Percentiles rank a stretch among this genome's conserved stretches.
Evolutionary conservation across 2,797 vertebrate species (phyloP).

Genomic region (Pantherophis vulpinus): DNA sequence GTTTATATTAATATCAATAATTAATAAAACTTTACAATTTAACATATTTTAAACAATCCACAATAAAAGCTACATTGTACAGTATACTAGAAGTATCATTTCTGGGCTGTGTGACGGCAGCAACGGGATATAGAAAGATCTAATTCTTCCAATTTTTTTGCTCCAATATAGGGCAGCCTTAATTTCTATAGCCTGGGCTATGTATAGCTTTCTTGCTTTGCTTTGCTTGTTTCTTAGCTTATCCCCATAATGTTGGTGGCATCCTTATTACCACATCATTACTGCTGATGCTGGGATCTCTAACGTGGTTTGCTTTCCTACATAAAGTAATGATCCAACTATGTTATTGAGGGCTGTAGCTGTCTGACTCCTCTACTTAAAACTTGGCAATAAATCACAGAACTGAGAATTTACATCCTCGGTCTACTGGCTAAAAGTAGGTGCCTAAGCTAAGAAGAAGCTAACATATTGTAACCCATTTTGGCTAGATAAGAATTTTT

Average conservation of each 20-base stretch:
- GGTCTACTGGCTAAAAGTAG: background rate
- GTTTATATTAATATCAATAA: background rate
- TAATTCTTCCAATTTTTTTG: background rate
- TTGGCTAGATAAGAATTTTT: background rate
- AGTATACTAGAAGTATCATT: background rate
- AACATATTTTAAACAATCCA: background rate
- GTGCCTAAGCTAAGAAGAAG: background rate
- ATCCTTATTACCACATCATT: background rate
- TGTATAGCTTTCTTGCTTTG: background rate
- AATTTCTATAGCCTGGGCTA: background rate
- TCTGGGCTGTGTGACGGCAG: background rate
- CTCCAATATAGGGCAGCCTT: background rate
- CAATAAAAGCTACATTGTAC: background rate
- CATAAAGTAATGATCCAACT: background rate
- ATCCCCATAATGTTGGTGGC: background rate
- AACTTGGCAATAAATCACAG: background rate
- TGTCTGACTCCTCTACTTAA: background rate
- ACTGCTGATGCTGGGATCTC: background rate
- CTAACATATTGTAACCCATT: background rate
- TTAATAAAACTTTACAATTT: background rate
- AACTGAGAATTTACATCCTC: background rate
- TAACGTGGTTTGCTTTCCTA: background rate
- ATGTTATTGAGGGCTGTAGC: background rate
- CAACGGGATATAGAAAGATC: background rate
- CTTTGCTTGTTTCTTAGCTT: background rate